Base-by-base conservation (phyloP, 1,140 invertebrate species). In the Lepeophtheirus salmonis region DNA sequence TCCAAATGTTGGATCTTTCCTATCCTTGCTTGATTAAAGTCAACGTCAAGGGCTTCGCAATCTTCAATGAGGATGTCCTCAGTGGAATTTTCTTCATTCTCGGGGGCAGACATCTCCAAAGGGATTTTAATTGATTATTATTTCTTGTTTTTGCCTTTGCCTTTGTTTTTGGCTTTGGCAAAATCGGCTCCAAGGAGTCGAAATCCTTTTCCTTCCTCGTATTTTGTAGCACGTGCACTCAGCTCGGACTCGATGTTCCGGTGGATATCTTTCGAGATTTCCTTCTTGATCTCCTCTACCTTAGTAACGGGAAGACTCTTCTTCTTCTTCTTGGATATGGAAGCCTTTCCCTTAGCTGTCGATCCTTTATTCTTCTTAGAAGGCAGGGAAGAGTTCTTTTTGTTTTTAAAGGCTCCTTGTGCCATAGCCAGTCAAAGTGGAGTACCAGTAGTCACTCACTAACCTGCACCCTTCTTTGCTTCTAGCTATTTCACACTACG, bases 21-120 rank as follows among this genome's bases (percentile, higher is more conserved):
- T 63, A 92, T 80, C 65, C 83, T 77, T 17, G 81, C 80, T 72
- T 96, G 89, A 73, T 90, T 92, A 50, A 95, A 77, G 71, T 96
- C 89, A 25, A 87, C 68, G 66, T 84, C 83, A 70, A 74, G 66
- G 26, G 69, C 68, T 65, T 67, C 63, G 14, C 66, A 66, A 63
- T 72, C 70, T 25, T 69, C 56, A 22, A 70, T 67, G 20, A 70
- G 64, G 12, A 72, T 59, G 53, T 71, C 70, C 50, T 66, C 64
- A 20, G 61, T 63, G 23, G 25, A 3, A 16, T 30, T 12, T 63
- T 57, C 26, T 23, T 30, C 26, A 10, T 22, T 22, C 52, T n/a
- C 52, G 16, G 14, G 17, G 2, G 16, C n/a, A 54, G 18, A 14
- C 16, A 22, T 3, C 6, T 57, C 55, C 17, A 25, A n/a, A 2